Evolutionary conservation across 2,797 vertebrate species (phyloP), one percentile per base, ranked within the genome.

Genomic region (Pangasius sanitwongsei): DNA sequence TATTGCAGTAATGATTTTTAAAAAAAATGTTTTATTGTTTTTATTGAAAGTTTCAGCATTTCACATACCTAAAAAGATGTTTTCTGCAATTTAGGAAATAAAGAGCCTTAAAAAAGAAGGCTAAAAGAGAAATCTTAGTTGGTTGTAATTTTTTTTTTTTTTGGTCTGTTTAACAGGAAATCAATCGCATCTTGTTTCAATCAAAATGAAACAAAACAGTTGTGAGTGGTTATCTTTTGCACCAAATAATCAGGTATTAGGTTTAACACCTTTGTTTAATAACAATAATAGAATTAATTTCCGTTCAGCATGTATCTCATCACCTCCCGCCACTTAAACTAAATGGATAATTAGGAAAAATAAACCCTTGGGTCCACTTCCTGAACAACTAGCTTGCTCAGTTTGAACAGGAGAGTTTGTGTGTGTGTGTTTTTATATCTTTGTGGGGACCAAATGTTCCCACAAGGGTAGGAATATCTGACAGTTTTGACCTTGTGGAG

Each of bases 321-420:
- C 94, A 95, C 94, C 59, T 72, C 89, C 94, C 94, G 95, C 93
- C 95, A 95, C 95, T 97, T 96, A 95, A 90, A 83, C 95, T 96
- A 92, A 94, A 95, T 95, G 94, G 95, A 95, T 94, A 96, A 97
- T 96, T 96, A 95, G 94, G 93, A 96, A 95, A 96, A 96, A 97
- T 95, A 97, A 97, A 97, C 94, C 92, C 59, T 69, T 93, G 92
- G 93, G 94, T 94, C 94, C 92, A 90, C 77, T 92, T 91, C 89
- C 81, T 84, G 84, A 65, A 80, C 81, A 84, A 63, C 41, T 37
- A 31, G 75, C 63, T 41, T 50, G 53, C 41, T 89, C 61, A 41
- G 50, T 85, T 69, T 86, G 37, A 41, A 44, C 59, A 12, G 6
- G 23, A 67, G 77, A 55, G 77, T 80, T 50, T 55, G 75, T 55